A percentile compares a stretch with the other conserved stretches of the same genome.
Conservation (phyloP, 2,113 vertebrate genomes). For the Mixornis gularis region DNA sequence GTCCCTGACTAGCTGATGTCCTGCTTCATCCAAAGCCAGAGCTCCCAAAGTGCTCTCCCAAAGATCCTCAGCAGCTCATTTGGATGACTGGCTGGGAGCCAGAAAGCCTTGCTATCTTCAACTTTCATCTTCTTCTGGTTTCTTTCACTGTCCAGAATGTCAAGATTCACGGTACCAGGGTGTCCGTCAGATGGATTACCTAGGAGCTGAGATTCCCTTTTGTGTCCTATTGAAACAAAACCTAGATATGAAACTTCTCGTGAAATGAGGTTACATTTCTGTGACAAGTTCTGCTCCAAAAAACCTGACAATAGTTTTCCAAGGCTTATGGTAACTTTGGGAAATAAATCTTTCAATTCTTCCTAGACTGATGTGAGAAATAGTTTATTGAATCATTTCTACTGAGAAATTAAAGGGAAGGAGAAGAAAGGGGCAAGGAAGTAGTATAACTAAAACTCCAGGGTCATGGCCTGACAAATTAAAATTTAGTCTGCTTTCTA, state of each 20-base stretch:
- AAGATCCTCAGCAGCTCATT: neutral
- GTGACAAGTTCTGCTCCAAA: slow-evolving; percentile 53
- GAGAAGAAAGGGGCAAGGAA: neutral
- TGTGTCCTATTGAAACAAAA: slow-evolving; percentile 20
- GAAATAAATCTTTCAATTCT: slow-evolving; percentile 50
- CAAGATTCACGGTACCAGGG: neutral
- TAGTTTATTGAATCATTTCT: slow-evolving; percentile 49
- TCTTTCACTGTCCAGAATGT: slow-evolving; percentile 12
- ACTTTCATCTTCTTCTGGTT: neutral
- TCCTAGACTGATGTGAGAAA: slow-evolving; percentile 31
- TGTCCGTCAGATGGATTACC: neutral
- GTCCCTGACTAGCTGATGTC: neutral
- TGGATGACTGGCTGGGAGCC: neutral
- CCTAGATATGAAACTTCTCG: slow-evolving; percentile 38
- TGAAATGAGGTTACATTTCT: slow-evolving; percentile 44
- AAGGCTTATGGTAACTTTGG: slow-evolving; percentile 34
- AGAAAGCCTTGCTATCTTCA: slow-evolving; percentile 7
- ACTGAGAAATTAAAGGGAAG: slow-evolving; percentile 47
- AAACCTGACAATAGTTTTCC: slow-evolving; percentile 11
- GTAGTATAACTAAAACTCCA: slow-evolving; percentile 42
- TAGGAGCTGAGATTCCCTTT: neutral
- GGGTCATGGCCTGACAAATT: slow-evolving; percentile 27
- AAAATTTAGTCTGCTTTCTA: slow-evolving; percentile 33
- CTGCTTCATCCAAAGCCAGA: neutral
- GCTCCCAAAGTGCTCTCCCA: neutral